Base-by-base conservation (phyloP, 2,113 vertebrate genomes). In the Orientallactaga bullata region DNA sequence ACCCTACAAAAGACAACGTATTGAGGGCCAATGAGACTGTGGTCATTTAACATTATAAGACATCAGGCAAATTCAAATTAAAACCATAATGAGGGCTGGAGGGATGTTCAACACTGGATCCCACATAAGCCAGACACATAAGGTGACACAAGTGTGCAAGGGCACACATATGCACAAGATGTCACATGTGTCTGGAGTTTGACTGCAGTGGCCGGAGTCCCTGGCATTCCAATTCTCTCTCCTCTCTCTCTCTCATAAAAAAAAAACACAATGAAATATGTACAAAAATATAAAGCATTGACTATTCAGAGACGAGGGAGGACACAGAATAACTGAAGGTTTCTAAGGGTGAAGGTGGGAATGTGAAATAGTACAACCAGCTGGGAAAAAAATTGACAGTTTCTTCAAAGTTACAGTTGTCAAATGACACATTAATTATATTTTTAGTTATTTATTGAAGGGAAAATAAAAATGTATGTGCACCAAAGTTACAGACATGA, bases 391-490 rank as follows among this genome's bases (percentile, higher is more conserved):
- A 72, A 63, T 7, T 61, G 37, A 28, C 24, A 89, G 60, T 66
- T 77, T 37, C 63, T 68, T 42, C 47, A 65, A 83, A 95, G 32
- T 73, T 82, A 81, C 93, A 68, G 79, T 85, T 82, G 66, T 10
- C 63, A 47, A 21, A 73, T 20, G 32, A 88, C 58, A 35, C 28
- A 89, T 32, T 30, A 69, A 60, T 87, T 68, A 24, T 21, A 85
- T 24, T 88, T 88, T 7, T 23, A 68, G 24, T 74, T 65, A 72
- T 60, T 84, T 32, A 76, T 63, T 39, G 12, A 58, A 95, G 39
- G 63, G n/a, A 92, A 60, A 86, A 86, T n/a, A 24, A 92, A 89
- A 94, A 84, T 24, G 26, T 17, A 61, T 8, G 9, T 39, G 24
- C 30, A 42, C n/a, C 1, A 60, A 89, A 81, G 63, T 20, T 24